A percentile compares a stretch with the other conserved stretches of the same genome.
phyloP scores from a whole-genome alignment of 2,888 invertebrate genomes.

The Nomada ruficornis region DNA sequence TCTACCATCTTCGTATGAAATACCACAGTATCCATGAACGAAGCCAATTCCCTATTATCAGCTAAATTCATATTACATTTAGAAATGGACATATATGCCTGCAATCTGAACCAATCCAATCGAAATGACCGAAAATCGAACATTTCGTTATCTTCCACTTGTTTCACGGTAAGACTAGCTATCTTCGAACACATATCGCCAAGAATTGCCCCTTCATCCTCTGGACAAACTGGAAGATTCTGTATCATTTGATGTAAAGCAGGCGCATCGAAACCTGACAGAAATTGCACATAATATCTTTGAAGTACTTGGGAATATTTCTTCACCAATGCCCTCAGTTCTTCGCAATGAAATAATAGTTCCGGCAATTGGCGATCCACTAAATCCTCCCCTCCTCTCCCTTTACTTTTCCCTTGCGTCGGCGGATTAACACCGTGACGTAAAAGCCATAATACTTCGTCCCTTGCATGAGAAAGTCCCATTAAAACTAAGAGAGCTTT shows the following conservation, averaged over 20 bases:
- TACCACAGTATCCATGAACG: slow-evolving; percentile 96
- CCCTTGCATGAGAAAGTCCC: slow-evolving; percentile 97
- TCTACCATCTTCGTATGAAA: slow-evolving; percentile 99
- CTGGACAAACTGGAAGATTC: slow-evolving; percentile 93
- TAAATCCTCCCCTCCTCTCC: slow-evolving; percentile 95
- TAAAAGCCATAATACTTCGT: slow-evolving; percentile 98
- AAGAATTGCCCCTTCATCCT: slow-evolving; percentile 97
- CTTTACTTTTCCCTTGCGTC: slow-evolving; percentile 91
- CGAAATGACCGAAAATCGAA: slow-evolving; percentile 98
- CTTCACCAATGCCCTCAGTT: slow-evolving; percentile 95
- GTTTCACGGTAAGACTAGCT: slow-evolving; percentile 93
- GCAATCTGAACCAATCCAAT: slow-evolving; percentile 98
- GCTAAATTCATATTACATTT: slow-evolving; percentile 92
- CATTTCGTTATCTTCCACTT: slow-evolving; percentile 97
- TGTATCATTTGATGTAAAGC: slow-evolving; percentile 94
- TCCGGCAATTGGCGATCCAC: slow-evolving; percentile 98
- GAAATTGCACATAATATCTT: slow-evolving; percentile 98
- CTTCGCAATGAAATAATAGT: slow-evolving; percentile 98
- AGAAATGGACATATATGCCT: slow-evolving; percentile 95
- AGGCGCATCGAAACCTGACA: slow-evolving; percentile 98
- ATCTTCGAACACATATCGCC: slow-evolving; percentile 96
- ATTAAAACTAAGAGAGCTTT: slow-evolving; percentile 98
- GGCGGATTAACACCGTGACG: slow-evolving; percentile 99
- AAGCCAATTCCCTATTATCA: slow-evolving; percentile 94
- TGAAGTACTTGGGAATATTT: slow-evolving; percentile 99